These are phyloP conservation scores for Eonycteris spelaea DNA, from an alignment of 2,113 vertebrate genomes.

Conservation along the genomic window DNA sequence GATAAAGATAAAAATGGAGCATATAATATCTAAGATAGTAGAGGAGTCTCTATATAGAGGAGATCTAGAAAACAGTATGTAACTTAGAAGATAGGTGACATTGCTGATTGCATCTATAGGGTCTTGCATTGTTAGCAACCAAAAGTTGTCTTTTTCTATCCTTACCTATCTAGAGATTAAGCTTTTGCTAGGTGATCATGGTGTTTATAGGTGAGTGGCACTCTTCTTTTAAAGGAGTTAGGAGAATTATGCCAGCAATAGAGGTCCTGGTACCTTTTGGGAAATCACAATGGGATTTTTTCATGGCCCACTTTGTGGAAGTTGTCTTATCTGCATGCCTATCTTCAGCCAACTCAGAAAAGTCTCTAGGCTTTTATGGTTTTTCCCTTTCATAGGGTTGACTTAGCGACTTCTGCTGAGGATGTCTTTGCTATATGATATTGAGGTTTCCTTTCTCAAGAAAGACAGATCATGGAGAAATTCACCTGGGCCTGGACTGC, in stretches of 20 bases:
- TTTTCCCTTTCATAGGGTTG: conserved; percentile 31
- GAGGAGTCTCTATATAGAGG: neutral
- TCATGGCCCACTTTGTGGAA: neutral
- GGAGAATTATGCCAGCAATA: neutral
- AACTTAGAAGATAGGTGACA: neutral
- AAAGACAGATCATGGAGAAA: neutral
- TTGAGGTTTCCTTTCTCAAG: conserved; percentile 13
- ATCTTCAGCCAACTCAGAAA: neutral
- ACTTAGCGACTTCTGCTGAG: neutral
- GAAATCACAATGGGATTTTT: conserved; percentile 20
- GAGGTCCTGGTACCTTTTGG: neutral
- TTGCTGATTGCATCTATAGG: neutral
- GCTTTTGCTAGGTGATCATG: neutral
- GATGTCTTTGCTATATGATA: neutral
- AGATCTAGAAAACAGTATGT: neutral
- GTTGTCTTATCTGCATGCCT: neutral
- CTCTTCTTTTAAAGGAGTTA: neutral
- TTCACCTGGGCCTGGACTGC: neutral
- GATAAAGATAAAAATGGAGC: conserved; percentile 12
- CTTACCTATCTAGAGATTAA: neutral
- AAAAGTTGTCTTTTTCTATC: neutral
- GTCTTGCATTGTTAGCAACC: neutral
- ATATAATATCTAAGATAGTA: neutral
- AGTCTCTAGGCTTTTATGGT: neutral
- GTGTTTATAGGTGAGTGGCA: neutral